Evolutionary conservation across 2,797 vertebrate species (phyloP), one percentile per base, ranked within the genome.

Genomic region (Remorina albescens): DNA sequence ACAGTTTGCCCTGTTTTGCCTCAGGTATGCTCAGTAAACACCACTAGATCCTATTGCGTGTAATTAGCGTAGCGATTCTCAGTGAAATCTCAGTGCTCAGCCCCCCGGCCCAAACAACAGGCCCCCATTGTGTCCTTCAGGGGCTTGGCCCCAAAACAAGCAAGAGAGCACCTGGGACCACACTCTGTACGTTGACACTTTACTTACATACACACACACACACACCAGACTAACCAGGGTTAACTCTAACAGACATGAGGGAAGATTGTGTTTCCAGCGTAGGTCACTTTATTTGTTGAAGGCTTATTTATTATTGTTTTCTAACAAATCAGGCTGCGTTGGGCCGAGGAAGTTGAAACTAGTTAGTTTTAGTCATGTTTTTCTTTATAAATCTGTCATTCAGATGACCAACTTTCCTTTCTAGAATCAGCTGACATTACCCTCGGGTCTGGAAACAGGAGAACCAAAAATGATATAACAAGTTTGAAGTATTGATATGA

Each of bases 71-170:
- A 71, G 81, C 81, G 74, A 87, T 78, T 86, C 75, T 86, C 64
- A 74, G 74, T 88, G 83, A 90, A 90, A 85, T 89, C 78, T 78
- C 67, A 34, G 54, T 50, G 56, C 66, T 83, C 66, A 44, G 67
- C 81, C 84, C 67, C 32, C 26, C 34, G 76, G 87, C 86, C 88
- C 60, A 89, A 89, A 89, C 84, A 81, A 82, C 75, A 67, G 67
- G 46, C 71, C 80, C 72, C 67, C 64, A 46, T 75, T 53, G 34
- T n/a, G 58, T 70, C 80, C 89, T 86, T 82, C 57, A 53, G 87
- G 88, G 80, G 21, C 15, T 70, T 37, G 54, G 82, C 77, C 83
- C 79, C 64, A 77, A 70, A 90, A 89, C 82, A 86, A 86, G 61
- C 42, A 66, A 58, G 68, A 61, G 67, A 78, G 86, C 82, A 92